Base-by-base conservation (phyloP, 2,113 vertebrate species). In the Etia nguti region DNA sequence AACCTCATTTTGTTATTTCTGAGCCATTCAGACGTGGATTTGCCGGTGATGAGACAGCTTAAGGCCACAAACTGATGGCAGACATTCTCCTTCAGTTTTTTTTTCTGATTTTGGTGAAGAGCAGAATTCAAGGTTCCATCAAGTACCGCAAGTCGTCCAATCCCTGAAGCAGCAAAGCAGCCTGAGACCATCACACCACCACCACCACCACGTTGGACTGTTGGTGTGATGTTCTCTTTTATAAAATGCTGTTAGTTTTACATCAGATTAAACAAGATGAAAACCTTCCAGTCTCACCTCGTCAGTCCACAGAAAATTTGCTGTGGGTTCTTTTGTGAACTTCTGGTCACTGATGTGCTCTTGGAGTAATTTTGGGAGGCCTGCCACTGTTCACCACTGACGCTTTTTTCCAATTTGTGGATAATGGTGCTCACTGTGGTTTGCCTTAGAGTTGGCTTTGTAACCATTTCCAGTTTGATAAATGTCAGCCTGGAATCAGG, bases 341-440 rank as follows among this genome's bases (percentile, higher is more conserved):
- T 68, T 13, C 62, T 41, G 0, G 11, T 22, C 36, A 41, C 0
- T 1, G 36, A 68, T 0, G 62, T 38, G 36, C 36, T 22, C 36
- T 68, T 22, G 62, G 3, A 22, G 34, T 41, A 12, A 68, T 41
- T 41, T 22, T 22, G 62, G 34, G 11, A 41, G 62, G 62, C 36
- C 34, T 38, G 36, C 20, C 20, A 68, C 6, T 15, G 34, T 68
- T 41, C 62, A 68, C 62, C 34, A 41, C 62, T 38, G 36, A 68
- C 0, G 11, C n/a, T n/a, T 41, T 68, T 65, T 68, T 20, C 22
- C 6, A 38, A 22, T 41, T 68, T 4, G 62, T 41, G 62, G 36
- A 41, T 41, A 68, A 68, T 38, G 3, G 34, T n/a, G 20, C 18
- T 22, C 20, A 46, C 43, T 12, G 20, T 68, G 34, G 10, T 68